phyloP scores from a whole-genome alignment of 1,140 invertebrate genomes.

The Geopemphigus sp. region DNA sequence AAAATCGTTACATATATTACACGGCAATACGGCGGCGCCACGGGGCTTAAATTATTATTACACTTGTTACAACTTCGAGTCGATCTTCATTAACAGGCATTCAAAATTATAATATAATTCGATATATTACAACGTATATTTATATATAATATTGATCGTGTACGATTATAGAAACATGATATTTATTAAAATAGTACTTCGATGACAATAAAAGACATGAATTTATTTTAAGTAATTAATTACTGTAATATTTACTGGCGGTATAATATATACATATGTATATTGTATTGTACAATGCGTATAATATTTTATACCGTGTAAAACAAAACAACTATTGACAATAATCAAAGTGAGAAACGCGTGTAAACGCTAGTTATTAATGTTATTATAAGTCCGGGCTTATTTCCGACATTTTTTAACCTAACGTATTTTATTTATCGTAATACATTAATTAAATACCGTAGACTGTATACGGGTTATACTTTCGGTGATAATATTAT shows the following conservation, averaged over 20 bases:
- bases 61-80: too few relatives aligned
- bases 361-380: background rate
- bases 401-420: background rate
- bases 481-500: too few relatives aligned
- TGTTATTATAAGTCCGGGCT: background rate
- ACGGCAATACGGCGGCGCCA: too few relatives aligned
- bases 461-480: background rate
- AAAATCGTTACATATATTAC: too few relatives aligned
- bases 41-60: background rate
- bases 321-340: background rate
- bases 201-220: constrained; percentile 34
- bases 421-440: background rate
- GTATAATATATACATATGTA: background rate
- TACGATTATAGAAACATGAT: too few relatives aligned
- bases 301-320: background rate
- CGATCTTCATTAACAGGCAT: constrained; percentile 6
- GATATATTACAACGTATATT: too few relatives aligned
- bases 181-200: background rate
- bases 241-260: background rate
- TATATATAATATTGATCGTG: too few relatives aligned
- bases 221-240: constrained; percentile 19
- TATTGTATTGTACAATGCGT: too few relatives aligned
- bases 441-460: background rate
- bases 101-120: background rate
- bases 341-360: constrained; percentile 28